Conservation (phyloP, 2,888 invertebrate species). For the Imbricaverruca yamaguchii region DNA sequence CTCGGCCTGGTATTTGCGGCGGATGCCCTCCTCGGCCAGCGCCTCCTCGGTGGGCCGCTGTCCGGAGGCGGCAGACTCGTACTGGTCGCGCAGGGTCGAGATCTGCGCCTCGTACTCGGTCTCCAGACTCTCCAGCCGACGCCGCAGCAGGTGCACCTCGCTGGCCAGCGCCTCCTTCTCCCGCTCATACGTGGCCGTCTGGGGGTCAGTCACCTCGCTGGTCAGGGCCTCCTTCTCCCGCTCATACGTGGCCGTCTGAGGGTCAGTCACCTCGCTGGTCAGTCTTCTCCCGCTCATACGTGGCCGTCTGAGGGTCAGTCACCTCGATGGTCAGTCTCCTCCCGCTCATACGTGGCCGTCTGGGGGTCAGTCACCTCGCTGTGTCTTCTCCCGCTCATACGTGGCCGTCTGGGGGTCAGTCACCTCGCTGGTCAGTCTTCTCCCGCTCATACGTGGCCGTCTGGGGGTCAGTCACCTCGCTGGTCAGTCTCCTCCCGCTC, state of each 20-base stretch:
- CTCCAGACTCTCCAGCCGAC: conserved; percentile 63
- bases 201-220: conserved; percentile 14
- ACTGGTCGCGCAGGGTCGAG: conserved; percentile 67
- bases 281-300: conserved; percentile 42
- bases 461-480: conserved; percentile 48
- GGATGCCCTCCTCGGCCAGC: conserved; percentile 35
- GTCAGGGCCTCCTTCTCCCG: no score
- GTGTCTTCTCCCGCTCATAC: conserved; percentile 41
- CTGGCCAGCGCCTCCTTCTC: conserved; percentile 49
- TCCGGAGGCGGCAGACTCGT: conserved; percentile 51
- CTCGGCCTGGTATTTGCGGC: conserved; percentile 65
- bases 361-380: no score
- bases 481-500: conserved; percentile 46
- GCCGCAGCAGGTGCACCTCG: conserved; percentile 61
- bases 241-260: no score
- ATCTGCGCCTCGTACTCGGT: conserved; percentile 76
- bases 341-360: no score
- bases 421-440: no score
- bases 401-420: conserved; percentile 43
- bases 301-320: conserved; percentile 42
- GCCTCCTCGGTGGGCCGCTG: conserved; percentile 25
- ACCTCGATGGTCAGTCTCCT: no score
- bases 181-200: conserved; percentile 47
- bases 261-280: no score
- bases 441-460: no score